phyloP scores from a whole-genome alignment of 2,797 vertebrate species.

The Jordanella pulchra region DNA sequence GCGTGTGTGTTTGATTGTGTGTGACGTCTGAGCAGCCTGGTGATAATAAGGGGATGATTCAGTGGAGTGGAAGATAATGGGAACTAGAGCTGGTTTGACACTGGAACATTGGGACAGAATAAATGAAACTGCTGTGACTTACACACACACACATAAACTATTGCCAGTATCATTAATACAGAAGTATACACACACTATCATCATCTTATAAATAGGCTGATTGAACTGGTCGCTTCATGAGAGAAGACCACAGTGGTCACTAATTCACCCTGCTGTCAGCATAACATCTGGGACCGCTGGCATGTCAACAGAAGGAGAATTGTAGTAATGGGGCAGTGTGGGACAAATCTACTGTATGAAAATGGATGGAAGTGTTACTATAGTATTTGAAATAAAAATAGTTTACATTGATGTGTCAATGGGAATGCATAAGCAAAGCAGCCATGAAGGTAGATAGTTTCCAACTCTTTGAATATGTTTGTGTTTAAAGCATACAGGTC shows the following conservation, averaged over 20 bases:
- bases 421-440: neutral
- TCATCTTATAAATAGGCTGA: conserved; percentile 25
- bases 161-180: conserved; percentile 37
- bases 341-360: conserved; percentile 23
- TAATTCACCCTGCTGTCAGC: conserved; percentile 11
- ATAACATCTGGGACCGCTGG: conserved; percentile 56
- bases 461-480: neutral
- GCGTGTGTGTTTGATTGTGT: conserved; percentile 19
- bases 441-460: neutral
- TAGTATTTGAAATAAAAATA: neutral
- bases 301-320: conserved; percentile 39
- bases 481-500: neutral
- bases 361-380: conserved; percentile 3
- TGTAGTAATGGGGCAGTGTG: conserved; percentile 37
- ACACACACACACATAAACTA: conserved; percentile 6
- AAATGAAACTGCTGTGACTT: conserved; percentile 42
- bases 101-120: conserved; percentile 34
- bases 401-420: neutral
- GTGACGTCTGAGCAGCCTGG: conserved; percentile 33
- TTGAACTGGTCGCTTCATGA: conserved; percentile 38
- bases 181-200: conserved; percentile 2
- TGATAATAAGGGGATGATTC: conserved; percentile 58
- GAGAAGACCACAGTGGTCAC: conserved; percentile 34
- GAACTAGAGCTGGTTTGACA: conserved; percentile 41
- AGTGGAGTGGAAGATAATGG: conserved; percentile 43